phyloP scores from a whole-genome alignment of 2,888 invertebrate genomes.

The Amphipyra tragopoginis region DNA sequence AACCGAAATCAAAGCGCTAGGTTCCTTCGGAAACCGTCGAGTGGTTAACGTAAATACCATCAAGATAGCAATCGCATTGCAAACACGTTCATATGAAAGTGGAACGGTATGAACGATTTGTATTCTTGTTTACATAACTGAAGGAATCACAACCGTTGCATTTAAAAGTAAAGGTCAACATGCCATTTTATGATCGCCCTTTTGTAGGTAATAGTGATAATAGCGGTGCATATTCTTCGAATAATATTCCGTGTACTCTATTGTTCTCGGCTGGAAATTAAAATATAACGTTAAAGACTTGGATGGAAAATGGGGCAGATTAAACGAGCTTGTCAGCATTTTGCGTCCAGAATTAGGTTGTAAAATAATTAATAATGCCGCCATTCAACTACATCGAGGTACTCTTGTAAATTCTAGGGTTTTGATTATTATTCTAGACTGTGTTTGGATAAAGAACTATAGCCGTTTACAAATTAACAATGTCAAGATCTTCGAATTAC shows the following conservation, averaged over 20 bases:
- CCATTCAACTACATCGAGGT: too few relatives aligned
- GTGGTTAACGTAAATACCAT: constrained; percentile 51
- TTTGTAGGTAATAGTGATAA: constrained; percentile 45
- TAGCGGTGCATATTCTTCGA: constrained; percentile 14
- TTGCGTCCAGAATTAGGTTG: too few relatives aligned
- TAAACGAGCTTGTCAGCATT: too few relatives aligned
- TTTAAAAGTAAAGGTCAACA: constrained; percentile 44
- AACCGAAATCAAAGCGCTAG: constrained; percentile 30
- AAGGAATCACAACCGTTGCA: constrained; percentile 35
- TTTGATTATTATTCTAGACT: too few relatives aligned
- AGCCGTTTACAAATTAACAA: too few relatives aligned
- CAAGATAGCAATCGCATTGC: constrained; percentile 53
- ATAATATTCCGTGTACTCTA: constrained; percentile 16
- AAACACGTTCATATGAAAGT: constrained; percentile 39
- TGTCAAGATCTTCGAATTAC: too few relatives aligned
- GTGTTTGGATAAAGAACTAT: too few relatives aligned
- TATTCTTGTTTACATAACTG: constrained; percentile 25
- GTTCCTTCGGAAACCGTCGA: constrained; percentile 34
- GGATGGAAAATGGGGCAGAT: too few relatives aligned
- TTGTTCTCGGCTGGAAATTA: constrained; percentile 12
- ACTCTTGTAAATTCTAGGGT: too few relatives aligned
- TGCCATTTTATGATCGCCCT: constrained; percentile 25
- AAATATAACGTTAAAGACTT: too few relatives aligned
- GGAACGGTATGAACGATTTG: constrained; percentile 26
- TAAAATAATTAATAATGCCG: too few relatives aligned